A percentile compares a stretch with the other conserved stretches of the same genome.
Conservation (phyloP, 1,140 invertebrate genomes). For the Pentalonia nigronervosa region DNA sequence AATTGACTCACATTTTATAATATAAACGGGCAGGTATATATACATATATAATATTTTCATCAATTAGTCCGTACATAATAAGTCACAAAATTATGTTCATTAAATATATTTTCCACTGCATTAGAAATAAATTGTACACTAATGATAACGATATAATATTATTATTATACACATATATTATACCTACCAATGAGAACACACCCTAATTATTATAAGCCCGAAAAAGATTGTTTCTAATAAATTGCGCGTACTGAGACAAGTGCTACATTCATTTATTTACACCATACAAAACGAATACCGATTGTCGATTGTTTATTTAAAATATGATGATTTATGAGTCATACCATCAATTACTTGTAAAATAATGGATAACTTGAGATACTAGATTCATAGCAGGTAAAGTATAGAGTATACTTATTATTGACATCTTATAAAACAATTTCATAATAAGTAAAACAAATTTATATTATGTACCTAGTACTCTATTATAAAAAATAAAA, state of each 20-base stretch:
- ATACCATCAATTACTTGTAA: not conserved
- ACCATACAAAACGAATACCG: not conserved
- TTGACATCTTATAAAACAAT: not conserved
- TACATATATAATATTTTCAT: not conserved
- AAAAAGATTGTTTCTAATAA: not conserved
- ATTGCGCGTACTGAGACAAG: not conserved
- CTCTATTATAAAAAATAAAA: not conserved
- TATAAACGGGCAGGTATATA: not conserved
- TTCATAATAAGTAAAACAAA: not conserved
- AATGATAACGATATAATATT: not conserved
- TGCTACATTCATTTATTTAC: not conserved
- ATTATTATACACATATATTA: not conserved
- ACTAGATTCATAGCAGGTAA: not conserved
- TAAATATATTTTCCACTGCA: not conserved
- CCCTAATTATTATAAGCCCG: not conserved
- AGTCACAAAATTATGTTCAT: not conserved
- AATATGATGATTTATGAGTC: not conserved
- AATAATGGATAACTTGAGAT: not conserved
- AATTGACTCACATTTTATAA: not conserved
- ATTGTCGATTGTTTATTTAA: conserved; percentile 4
- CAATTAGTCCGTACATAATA: not conserved
- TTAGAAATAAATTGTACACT: not conserved
- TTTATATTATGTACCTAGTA: not conserved
- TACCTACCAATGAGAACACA: not conserved
- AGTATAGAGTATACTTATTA: not conserved